phyloP scores from a whole-genome alignment of 2,113 vertebrate species.

The Cyprinodon brontotheroides region DNA sequence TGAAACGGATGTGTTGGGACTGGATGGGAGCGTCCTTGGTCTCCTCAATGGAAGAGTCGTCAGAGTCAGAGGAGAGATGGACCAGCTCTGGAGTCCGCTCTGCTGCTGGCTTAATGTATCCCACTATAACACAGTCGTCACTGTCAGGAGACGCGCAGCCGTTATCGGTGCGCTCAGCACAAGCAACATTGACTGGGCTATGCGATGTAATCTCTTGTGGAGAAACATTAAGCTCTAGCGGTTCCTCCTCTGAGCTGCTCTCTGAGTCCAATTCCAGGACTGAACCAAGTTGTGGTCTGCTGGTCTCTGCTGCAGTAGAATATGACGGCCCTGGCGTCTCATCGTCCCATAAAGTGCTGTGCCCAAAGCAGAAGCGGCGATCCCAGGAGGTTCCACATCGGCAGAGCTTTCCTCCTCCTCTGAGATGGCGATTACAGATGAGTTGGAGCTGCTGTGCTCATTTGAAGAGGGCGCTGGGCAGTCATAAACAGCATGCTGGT shows the following conservation, averaged over 20 bases:
- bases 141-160: constrained; percentile 74
- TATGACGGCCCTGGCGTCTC: constrained; percentile 92
- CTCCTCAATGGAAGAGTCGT: constrained; percentile 80
- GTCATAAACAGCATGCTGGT: constrained; percentile 92
- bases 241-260: constrained; percentile 82
- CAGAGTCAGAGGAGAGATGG: constrained; percentile 91
- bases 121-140: constrained; percentile 90
- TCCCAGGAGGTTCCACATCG: constrained; percentile 50
- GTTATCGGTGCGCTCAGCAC: constrained; percentile 42
- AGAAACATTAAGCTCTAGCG: constrained; percentile 25
- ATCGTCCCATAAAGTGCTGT: constrained; percentile 91
- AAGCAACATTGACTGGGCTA: constrained; percentile 43
- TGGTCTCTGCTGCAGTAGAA: constrained; percentile 80
- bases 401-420: constrained; percentile 80
- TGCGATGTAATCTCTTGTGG: constrained; percentile 37
- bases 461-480: constrained; percentile 85
- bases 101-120: constrained; percentile 87
- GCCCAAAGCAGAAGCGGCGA: constrained; percentile 70
- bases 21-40: constrained; percentile 69
- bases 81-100: constrained; percentile 95
- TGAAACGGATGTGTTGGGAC: constrained; percentile 79
- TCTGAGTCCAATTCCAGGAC: constrained; percentile 83
- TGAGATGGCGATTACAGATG: constrained; percentile 91
- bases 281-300: constrained; percentile 62
- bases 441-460: constrained; percentile 87